These are phyloP conservation scores for Anolis sagrei DNA, from an alignment of 2,113 vertebrate species.

Conservation along the genomic window DNA sequence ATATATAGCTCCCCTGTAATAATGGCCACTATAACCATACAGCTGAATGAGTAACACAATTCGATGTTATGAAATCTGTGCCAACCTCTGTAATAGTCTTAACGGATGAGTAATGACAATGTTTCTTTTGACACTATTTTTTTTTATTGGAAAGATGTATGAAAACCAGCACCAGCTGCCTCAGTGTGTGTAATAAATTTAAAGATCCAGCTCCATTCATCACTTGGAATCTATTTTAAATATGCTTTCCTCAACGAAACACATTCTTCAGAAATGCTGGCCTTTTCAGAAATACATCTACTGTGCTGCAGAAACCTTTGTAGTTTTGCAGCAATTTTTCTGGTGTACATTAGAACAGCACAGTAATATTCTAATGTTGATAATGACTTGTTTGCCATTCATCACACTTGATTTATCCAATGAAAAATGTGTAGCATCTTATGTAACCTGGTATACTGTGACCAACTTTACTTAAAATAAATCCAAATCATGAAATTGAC, in stretches of 20 bases:
- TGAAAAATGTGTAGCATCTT: neutral
- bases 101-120: neutral
- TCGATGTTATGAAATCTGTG: neutral
- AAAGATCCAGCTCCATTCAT: neutral
- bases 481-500: neutral
- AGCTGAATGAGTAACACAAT: neutral
- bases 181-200: neutral
- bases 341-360: neutral
- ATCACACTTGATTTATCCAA: neutral
- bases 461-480: neutral
- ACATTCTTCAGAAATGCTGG: neutral
- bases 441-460: neutral
- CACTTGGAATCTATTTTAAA: neutral
- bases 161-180: neutral
- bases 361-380: neutral
- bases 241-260: neutral
- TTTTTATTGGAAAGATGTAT: neutral
- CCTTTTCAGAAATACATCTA: neutral
- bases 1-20: neutral
- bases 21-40: conserved; percentile 18
- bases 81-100: conserved; percentile 17
- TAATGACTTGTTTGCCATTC: neutral
- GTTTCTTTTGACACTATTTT: conserved; percentile 1
- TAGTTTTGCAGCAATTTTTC: neutral
- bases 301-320: neutral